Conservation (phyloP, 2,797 vertebrate species). For the Myotis myotis region DNA sequence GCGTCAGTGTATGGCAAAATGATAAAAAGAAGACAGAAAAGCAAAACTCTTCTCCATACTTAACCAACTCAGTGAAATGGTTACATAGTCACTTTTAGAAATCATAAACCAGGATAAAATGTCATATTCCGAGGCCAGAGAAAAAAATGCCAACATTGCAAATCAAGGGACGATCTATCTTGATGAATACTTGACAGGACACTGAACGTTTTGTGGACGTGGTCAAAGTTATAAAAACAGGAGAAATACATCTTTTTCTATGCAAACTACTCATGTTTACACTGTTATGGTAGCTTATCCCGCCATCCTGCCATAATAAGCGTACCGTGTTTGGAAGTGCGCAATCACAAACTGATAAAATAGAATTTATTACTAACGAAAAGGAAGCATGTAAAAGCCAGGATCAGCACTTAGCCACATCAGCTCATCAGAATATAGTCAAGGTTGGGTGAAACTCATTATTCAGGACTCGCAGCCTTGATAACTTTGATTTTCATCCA, state of each 20-base stretch:
- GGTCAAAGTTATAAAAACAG: slow-evolving; percentile 82
- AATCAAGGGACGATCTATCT: slow-evolving; percentile 70
- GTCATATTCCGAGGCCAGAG: slow-evolving; percentile 61
- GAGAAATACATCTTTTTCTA: slow-evolving; percentile 80
- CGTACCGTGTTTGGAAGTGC: slow-evolving; percentile 92
- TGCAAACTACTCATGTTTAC: slow-evolving; percentile 86
- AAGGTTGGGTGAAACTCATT: slow-evolving; percentile 95
- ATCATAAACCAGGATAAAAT: slow-evolving; percentile 46
- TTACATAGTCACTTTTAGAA: slow-evolving; percentile 59
- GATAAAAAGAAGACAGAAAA: neutral
- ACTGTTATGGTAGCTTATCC: slow-evolving; percentile 85
- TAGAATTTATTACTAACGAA: slow-evolving; percentile 93
- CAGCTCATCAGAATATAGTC: slow-evolving; percentile 94
- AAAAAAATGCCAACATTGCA: slow-evolving; percentile 69
- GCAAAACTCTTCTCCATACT: neutral
- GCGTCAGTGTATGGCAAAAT: slow-evolving; percentile 10
- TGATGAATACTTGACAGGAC: slow-evolving; percentile 36
- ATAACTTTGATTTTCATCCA: slow-evolving; percentile 98
- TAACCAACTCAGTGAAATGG: slow-evolving; percentile 50
- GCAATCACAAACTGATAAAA: slow-evolving; percentile 91
- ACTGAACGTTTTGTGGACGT: slow-evolving; percentile 61
- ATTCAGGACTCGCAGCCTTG: slow-evolving; percentile 94
- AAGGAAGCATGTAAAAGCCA: slow-evolving; percentile 91
- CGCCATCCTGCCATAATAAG: slow-evolving; percentile 87
- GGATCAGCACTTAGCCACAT: slow-evolving; percentile 92